phyloP scores from a whole-genome alignment of 2,888 invertebrate genomes.

The Apamea crenata region DNA sequence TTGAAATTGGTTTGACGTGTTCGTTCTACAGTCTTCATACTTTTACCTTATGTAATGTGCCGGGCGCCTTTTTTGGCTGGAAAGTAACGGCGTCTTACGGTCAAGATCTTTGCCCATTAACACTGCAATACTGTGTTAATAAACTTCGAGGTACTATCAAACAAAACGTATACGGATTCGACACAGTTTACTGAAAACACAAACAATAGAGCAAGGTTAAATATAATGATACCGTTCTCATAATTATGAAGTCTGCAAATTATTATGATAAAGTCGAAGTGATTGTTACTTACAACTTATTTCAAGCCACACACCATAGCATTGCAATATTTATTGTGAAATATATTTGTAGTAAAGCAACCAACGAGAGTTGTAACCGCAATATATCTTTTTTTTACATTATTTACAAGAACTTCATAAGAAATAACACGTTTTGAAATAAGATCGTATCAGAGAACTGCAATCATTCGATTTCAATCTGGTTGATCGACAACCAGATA shows the following conservation, averaged over 20 bases:
- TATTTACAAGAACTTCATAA: slow-evolving; percentile 55
- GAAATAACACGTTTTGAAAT: slow-evolving; percentile 54
- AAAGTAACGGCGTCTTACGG: slow-evolving; percentile 31
- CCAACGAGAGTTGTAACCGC: slow-evolving; percentile 50
- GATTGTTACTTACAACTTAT: slow-evolving; percentile 45
- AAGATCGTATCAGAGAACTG: slow-evolving; percentile 48
- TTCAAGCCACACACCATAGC: slow-evolving; percentile 51
- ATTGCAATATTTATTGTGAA: slow-evolving; percentile 50
- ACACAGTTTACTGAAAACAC: slow-evolving; percentile 33
- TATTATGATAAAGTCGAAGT: slow-evolving; percentile 43
- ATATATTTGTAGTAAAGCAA: slow-evolving; percentile 44
- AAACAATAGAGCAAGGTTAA: slow-evolving; percentile 52
- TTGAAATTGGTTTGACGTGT: slow-evolving; percentile 48
- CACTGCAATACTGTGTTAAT: slow-evolving; percentile 6
- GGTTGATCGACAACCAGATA: slow-evolving; percentile 51
- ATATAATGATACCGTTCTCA: slow-evolving; percentile 44
- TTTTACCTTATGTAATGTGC: slow-evolving; percentile 45
- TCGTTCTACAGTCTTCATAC: slow-evolving; percentile 12
- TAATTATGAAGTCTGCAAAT: slow-evolving; percentile 52
- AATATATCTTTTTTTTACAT: slow-evolving; percentile 38
- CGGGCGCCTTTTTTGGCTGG: not conserved
- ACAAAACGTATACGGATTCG: slow-evolving; percentile 22
- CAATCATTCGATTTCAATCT: slow-evolving; percentile 52
- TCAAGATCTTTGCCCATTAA: slow-evolving; percentile 21
- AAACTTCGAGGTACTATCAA: slow-evolving; percentile 3